phyloP scores from a whole-genome alignment of 2,113 vertebrate genomes.

The Ameiurus melas region DNA sequence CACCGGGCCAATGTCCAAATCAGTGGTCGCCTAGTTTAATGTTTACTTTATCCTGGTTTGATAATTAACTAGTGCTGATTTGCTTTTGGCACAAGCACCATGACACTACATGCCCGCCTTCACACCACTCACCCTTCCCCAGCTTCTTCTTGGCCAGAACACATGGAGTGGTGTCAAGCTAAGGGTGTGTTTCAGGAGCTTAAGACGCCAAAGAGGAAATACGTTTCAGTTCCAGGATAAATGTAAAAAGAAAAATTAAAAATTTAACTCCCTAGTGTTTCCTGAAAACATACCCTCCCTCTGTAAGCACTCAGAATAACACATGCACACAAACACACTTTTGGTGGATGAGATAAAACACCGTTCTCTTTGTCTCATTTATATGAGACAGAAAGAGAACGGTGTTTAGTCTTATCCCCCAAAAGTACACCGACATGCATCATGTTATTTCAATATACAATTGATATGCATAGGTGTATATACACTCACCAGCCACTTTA shows the following conservation, averaged over 20 bases:
- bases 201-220: conserved; percentile 57
- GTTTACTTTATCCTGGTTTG: background rate
- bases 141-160: background rate
- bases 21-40: background rate
- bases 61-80: conserved; percentile 8
- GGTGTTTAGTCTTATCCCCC: too few relatives aligned
- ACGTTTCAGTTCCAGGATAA: conserved; percentile 58
- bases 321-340: conserved; percentile 24
- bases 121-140: background rate
- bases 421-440: background rate
- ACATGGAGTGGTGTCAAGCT: background rate
- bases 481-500: background rate
- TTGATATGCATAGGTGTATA: background rate
- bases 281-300: conserved; percentile 43
- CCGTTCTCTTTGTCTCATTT: background rate
- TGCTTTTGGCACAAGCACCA: background rate
- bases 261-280: conserved; percentile 47
- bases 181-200: background rate
- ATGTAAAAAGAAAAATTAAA: conserved; percentile 24
- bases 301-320: background rate
- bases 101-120: background rate
- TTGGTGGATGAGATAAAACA: background rate
- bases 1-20: background rate
- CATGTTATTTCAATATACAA: background rate
- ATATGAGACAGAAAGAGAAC: too few relatives aligned